Evolutionary conservation across 2,797 vertebrate genomes (phyloP), one percentile per base, ranked within the genome.

Genomic region (Anomalospiza imberbis): DNA sequence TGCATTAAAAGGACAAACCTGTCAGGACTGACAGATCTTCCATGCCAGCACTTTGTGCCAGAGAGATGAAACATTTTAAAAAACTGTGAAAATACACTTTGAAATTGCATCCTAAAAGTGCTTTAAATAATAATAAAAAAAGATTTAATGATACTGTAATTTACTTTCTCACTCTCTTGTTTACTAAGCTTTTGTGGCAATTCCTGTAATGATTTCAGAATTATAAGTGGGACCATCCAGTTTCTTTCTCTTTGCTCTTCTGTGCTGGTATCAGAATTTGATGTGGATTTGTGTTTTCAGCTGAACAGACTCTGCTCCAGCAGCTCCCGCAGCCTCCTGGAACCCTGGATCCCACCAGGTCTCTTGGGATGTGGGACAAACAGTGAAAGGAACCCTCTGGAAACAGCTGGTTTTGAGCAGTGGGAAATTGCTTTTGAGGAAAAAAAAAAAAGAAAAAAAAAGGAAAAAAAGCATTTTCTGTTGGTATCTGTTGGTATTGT

Each of bases 31-130:
- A 77, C 38, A 31, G 71, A 24, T 66, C n/a, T 68, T 47, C 57
- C 50, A 47, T 29, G n/a, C 45, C 80, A 66, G 44, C 13, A 14
- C 28, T 71, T n/a, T 12, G 51, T 72, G 66, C 57, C 32, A 0
- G 8, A 29, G 61, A 83, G 68, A 60, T 1, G 1, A 51, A 67
- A 42, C 0, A 0, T 29, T 36, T 11, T 5, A 54, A 60, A 29
- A 66, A 68, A 42, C 0, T 7, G 12, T 44, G 34, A 60, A 65
- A 66, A 32, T 10, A 17, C 3, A 2, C 13, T 79, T 89, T 31
- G 50, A 73, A 85, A 67, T 63, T 13, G 18, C 42, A 66, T 29
- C 1, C 1, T 36, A 4, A 24, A 85, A 57, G 9, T 24, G 17
- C 17, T 80, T 80, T 16, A 40, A 77, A 54, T 32, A 24, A 66